Conservation (phyloP, 2,113 vertebrate genomes). For the Bos indicus region DNA sequence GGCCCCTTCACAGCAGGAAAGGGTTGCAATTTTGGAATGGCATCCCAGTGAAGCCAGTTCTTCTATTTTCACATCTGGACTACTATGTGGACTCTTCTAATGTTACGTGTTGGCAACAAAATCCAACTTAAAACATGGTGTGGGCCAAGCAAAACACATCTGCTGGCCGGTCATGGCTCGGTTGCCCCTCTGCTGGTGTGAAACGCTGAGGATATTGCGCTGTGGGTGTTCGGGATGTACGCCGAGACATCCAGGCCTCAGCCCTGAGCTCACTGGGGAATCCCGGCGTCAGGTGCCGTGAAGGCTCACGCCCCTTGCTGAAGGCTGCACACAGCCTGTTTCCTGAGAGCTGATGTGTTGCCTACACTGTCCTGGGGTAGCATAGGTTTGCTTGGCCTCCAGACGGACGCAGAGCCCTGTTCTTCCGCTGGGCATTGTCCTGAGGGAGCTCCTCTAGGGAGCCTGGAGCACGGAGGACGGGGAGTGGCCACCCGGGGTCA, state of each 20-base stretch:
- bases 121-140: not conserved
- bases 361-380: not conserved
- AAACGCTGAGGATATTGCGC: not conserved
- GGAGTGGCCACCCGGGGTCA: not conserved
- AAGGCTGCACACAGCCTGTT: not conserved
- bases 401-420: not conserved
- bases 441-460: not conserved
- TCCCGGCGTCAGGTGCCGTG: not conserved
- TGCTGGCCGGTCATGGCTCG: not conserved
- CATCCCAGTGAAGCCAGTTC: not conserved
- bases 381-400: not conserved
- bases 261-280: not conserved
- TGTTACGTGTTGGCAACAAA: not conserved
- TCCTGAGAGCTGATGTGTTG: not conserved
- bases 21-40: not conserved
- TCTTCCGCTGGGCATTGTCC: not conserved
- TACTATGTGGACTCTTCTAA: not conserved
- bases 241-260: not conserved
- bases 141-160: not conserved
- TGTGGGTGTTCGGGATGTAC: not conserved
- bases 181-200: not conserved
- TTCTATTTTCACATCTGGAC: not conserved
- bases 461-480: fast-evolving
- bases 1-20: not conserved
- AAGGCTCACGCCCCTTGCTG: not conserved